Percentiles rank a stretch among this genome's conserved stretches.
Evolutionary conservation across 1,140 invertebrate species (phyloP).

Genomic region (Tachypleus tridentatus): DNA sequence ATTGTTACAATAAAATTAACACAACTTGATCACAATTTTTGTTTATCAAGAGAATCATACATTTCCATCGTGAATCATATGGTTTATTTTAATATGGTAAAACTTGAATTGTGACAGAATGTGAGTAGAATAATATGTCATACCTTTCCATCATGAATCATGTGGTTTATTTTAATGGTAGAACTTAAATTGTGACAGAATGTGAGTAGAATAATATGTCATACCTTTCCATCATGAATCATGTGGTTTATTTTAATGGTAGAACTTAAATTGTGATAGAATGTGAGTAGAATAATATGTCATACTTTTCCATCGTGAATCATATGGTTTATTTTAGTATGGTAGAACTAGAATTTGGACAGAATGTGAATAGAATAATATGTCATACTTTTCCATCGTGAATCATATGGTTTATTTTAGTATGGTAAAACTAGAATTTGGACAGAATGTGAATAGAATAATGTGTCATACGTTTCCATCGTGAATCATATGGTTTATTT

Average conservation of each 20-base stretch:
- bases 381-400: too few species aligned
- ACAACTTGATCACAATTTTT: too few species aligned
- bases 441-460: conserved; percentile 27
- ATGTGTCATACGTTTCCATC: neutral
- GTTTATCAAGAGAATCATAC: too few species aligned
- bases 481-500: too few species aligned
- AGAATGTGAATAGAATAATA: conserved; percentile 27
- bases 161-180: conserved; percentile 8
- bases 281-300: conserved; percentile 25
- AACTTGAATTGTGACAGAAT: conserved; percentile 26
- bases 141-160: too few species aligned
- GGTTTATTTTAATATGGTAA: conserved; percentile 16
- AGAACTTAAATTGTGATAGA: conserved; percentile 32
- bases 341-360: conserved; percentile 30
- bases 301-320: too few species aligned
- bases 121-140: too few species aligned
- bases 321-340: too few species aligned
- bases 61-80: too few species aligned
- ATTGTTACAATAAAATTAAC: too few species aligned
- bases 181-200: conserved; percentile 31
- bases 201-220: conserved; percentile 22
- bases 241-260: neutral
- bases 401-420: too few species aligned
- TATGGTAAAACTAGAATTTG: conserved; percentile 30
- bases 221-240: too few species aligned